phyloP scores from a whole-genome alignment of 2,888 invertebrate species.

The Salticus scenicus region DNA sequence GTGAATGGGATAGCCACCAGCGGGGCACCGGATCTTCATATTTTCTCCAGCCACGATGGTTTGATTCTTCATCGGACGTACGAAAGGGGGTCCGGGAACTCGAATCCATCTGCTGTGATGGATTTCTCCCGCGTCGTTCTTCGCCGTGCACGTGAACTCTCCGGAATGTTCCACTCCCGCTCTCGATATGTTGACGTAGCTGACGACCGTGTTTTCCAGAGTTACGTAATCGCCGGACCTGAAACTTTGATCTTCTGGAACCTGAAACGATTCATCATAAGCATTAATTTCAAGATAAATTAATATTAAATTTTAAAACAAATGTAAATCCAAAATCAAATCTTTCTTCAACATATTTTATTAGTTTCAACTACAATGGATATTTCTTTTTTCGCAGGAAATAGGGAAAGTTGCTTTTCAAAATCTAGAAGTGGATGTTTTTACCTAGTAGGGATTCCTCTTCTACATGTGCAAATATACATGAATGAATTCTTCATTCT shows the following conservation, averaged over 20 bases:
- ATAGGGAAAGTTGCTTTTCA: too few relatives aligned
- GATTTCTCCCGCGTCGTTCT: constrained; percentile 75
- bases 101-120: constrained; percentile 84
- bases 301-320: too few relatives aligned
- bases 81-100: constrained; percentile 87
- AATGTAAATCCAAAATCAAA: too few relatives aligned
- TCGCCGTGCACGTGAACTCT: constrained; percentile 76
- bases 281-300: too few relatives aligned
- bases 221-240: constrained; percentile 73
- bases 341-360: too few relatives aligned
- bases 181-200: constrained; percentile 71
- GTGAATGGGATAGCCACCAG: constrained; percentile 95
- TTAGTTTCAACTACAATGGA: too few relatives aligned
- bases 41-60: constrained; percentile 87
- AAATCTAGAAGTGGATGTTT: too few relatives aligned
- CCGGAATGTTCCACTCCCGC: constrained; percentile 76
- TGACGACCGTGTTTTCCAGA: constrained; percentile 70
- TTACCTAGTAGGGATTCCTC: too few relatives aligned
- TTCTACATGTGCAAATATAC: too few relatives aligned
- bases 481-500: too few relatives aligned
- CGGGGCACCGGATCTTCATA: constrained; percentile 88
- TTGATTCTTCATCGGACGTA: constrained; percentile 86
- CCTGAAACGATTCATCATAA: constrained; percentile 82
- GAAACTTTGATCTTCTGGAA: constrained; percentile 78
- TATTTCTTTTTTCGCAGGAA: too few relatives aligned